phyloP scores from a whole-genome alignment of 2,888 invertebrate genomes.

The Congeria kusceri region DNA sequence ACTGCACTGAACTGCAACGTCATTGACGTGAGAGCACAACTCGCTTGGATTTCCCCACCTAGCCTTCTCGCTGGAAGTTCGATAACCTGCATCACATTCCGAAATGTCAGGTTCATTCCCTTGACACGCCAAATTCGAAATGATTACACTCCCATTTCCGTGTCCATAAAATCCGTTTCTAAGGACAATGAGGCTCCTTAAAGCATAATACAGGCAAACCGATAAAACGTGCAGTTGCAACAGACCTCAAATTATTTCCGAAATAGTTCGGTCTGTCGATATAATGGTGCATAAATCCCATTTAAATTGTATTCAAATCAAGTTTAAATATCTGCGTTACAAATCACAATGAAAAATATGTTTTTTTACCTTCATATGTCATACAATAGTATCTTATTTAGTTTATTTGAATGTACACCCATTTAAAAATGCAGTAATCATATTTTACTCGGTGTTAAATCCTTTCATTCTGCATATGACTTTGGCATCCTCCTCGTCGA shows the following conservation, averaged over 20 bases:
- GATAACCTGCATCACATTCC: conserved; percentile 16
- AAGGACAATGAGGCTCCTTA: conserved; percentile 6
- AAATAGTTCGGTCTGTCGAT: too few relatives aligned
- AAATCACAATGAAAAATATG: too few relatives aligned
- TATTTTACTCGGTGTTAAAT: conserved; percentile 25
- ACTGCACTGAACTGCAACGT: conserved; percentile 37
- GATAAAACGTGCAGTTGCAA: background rate
- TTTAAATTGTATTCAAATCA: too few relatives aligned
- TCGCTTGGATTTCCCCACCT: conserved; percentile 22
- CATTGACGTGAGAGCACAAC: conserved; percentile 19
- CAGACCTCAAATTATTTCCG: too few relatives aligned
- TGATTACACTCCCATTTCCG: conserved; percentile 15
- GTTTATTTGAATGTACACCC: too few relatives aligned
- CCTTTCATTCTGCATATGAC: conserved; percentile 33
- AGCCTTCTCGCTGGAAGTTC: conserved; percentile 27
- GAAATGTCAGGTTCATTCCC: conserved; percentile 37
- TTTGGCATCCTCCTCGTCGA: conserved; percentile 36
- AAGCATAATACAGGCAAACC: background rate
- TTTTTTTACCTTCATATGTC: too few relatives aligned
- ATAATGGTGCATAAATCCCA: too few relatives aligned
- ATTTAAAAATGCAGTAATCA: too few relatives aligned
- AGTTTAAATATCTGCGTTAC: too few relatives aligned
- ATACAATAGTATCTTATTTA: too few relatives aligned
- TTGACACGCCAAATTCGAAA: conserved; percentile 25
- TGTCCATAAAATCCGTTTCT: conserved; percentile 20